phyloP scores from a whole-genome alignment of 2,888 invertebrate genomes.

The Plagodis pulveraria region DNA sequence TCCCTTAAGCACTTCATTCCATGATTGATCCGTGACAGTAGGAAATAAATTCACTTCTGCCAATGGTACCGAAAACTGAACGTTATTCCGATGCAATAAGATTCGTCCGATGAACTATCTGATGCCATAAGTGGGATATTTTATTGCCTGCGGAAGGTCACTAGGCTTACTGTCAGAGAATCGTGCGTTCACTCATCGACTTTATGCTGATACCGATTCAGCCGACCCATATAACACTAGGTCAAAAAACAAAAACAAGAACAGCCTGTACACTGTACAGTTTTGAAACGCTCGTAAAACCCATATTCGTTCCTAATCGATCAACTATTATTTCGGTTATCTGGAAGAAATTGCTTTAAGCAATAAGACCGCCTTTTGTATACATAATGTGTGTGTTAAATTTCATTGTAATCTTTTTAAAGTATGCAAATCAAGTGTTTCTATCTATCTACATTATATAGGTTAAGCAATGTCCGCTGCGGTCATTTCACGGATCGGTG shows the following conservation, averaged over 20 bases:
- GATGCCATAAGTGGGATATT: not conserved
- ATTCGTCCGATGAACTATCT: not conserved
- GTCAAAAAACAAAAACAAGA: constrained; percentile 3
- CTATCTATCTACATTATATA: too few species aligned
- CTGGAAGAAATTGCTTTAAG: too few species aligned
- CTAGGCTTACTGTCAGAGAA: not conserved
- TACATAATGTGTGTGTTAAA: too few species aligned
- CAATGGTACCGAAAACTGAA: not conserved
- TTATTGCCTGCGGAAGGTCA: too few species aligned
- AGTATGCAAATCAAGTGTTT: too few species aligned
- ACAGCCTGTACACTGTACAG: not conserved
- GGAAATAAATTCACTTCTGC: not conserved
- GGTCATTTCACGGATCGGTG: too few species aligned
- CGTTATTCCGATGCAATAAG: not conserved
- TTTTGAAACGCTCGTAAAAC: too few species aligned
- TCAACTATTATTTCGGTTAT: too few species aligned
- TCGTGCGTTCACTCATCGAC: not conserved
- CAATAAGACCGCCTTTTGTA: too few species aligned
- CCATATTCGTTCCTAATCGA: too few species aligned
- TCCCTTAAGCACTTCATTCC: not conserved
- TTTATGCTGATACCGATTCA: not conserved
- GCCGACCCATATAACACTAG: not conserved
- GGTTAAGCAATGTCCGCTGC: too few species aligned
- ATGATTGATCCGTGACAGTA: not conserved
- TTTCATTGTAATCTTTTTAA: too few species aligned